phyloP scores from a whole-genome alignment of 2,113 vertebrate species.

The Eurystomus gularis region DNA sequence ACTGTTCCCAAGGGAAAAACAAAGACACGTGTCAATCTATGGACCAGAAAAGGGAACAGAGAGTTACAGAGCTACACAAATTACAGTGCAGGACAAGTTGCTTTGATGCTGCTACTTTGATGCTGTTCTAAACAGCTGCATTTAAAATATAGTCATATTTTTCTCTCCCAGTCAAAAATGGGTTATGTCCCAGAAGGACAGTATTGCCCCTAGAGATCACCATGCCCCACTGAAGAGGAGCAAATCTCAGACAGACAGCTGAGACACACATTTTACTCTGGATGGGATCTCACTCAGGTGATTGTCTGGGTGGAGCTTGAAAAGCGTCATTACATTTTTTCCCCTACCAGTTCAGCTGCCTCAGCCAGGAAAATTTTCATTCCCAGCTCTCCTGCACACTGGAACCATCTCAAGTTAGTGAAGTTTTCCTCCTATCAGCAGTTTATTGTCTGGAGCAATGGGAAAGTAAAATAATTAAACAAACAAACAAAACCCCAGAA shows the following conservation, averaged over 20 bases:
- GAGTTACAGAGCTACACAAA: slow-evolving; percentile 8
- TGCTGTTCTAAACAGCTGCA: background rate
- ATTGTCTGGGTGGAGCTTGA: background rate
- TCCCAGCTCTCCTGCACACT: background rate
- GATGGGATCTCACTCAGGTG: background rate
- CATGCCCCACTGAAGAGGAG: background rate
- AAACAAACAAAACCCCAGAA: background rate
- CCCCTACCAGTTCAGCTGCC: background rate
- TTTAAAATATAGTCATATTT: background rate
- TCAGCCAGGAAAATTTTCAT: background rate
- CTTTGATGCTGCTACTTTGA: slow-evolving; percentile 7
- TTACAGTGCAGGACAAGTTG: background rate
- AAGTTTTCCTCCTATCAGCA: background rate
- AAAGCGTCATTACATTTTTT: background rate
- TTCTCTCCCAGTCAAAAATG: background rate
- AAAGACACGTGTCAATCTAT: slow-evolving; percentile 1
- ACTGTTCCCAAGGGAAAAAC: background rate
- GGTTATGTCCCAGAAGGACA: background rate
- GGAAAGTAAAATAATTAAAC: background rate
- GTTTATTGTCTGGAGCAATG: background rate
- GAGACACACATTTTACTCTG: background rate
- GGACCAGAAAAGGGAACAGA: background rate
- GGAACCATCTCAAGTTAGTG: background rate
- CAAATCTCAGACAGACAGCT: background rate
- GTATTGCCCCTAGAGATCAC: background rate